Evolutionary conservation across 1,140 invertebrate genomes (phyloP).

Genomic region (Diachasma alloeum): DNA sequence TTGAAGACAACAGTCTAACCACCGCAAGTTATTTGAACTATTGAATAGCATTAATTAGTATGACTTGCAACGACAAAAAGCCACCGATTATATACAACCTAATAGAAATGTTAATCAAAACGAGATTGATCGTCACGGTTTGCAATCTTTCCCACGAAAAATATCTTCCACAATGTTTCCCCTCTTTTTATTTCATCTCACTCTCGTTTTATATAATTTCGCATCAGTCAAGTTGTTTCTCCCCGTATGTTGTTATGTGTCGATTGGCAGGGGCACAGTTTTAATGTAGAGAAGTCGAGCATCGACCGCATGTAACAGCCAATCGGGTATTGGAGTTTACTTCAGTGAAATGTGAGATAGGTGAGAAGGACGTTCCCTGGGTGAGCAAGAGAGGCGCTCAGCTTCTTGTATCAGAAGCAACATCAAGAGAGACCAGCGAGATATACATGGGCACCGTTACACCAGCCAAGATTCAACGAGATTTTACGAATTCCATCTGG

Average conservation of each 20-base stretch:
- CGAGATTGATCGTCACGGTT: neutral
- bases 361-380: slow-evolving; percentile 35
- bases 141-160: neutral
- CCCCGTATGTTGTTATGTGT: neutral
- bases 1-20: too few species aligned
- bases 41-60: neutral
- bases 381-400: neutral
- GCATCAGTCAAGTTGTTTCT: neutral
- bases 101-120: neutral
- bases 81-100: neutral
- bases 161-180: neutral
- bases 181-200: neutral
- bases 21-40: too few species aligned
- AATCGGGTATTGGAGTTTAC: neutral
- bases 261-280: neutral
- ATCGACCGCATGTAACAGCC: slow-evolving; percentile 12
- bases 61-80: neutral
- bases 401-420: neutral
- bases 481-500: slow-evolving; percentile 55
- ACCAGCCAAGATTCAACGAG: slow-evolving; percentile 47
- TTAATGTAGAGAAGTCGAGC: slow-evolving; percentile 16
- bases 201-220: neutral
- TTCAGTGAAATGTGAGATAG: slow-evolving; percentile 44
- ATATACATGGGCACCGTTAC: slow-evolving; percentile 44
- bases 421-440: neutral